A percentile compares a stretch with the other conserved stretches of the same genome.
phyloP scores from a whole-genome alignment of 2,113 vertebrate genomes.

The Pygoscelis antarcticus region DNA sequence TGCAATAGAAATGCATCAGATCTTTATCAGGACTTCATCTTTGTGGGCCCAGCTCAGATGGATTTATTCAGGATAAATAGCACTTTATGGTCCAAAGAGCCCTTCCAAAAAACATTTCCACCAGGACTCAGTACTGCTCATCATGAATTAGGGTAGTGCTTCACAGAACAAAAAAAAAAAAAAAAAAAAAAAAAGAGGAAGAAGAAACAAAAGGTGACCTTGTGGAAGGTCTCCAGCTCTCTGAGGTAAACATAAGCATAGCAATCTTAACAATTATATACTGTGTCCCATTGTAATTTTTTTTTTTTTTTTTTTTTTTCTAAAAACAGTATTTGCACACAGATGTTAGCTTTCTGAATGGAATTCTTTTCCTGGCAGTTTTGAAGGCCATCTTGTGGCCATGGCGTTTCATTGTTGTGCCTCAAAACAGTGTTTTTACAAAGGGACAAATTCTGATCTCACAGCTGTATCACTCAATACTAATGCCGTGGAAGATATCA shows the following conservation, averaged over 20 bases:
- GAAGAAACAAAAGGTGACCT: neutral
- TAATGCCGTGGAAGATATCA: neutral
- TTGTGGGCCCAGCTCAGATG: neutral
- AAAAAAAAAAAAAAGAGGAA: neutral
- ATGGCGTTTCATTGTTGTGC: neutral
- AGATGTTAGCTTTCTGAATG: neutral
- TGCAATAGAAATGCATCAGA: neutral
- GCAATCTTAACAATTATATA: neutral
- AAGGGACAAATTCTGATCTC: neutral
- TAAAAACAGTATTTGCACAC: neutral
- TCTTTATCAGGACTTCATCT: neutral
- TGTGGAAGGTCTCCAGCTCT: neutral
- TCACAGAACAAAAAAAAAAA: too few relatives aligned
- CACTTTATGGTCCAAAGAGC: neutral
- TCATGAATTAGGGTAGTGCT: neutral
- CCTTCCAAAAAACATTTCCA: neutral
- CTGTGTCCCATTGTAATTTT: too few relatives aligned
- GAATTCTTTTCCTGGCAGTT: neutral
- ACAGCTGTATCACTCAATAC: neutral
- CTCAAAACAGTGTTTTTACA: neutral
- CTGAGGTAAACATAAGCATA: neutral
- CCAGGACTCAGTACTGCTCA: neutral
- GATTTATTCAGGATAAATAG: neutral
- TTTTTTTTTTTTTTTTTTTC: rapidly evolving
- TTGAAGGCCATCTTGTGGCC: constrained; percentile 10